Evolutionary conservation across 1,140 invertebrate genomes (phyloP), one percentile per base, ranked within the genome.

Genomic region (Drosophila cardini): DNA sequence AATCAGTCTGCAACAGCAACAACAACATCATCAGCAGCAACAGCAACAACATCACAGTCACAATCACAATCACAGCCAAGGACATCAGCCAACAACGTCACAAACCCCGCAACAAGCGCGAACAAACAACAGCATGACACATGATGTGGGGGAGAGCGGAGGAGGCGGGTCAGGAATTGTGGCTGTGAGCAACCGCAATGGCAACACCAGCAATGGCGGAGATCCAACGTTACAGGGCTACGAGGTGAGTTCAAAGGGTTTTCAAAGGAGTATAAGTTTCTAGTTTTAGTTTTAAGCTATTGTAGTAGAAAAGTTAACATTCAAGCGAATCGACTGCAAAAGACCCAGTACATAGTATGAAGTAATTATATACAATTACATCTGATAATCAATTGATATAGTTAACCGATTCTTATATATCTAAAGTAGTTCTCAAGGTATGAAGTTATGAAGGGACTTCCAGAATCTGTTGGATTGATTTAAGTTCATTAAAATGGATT

Each of bases 211-310:
- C 75, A 90, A 85, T 67, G 75, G 76, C 55, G 77, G 85, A 13
- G 90, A 91, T 90, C 90, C 90, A 55, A 90, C 90, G 65, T 75
- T 91, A 86, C 90, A 91, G 63, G 83, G 85, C 78, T 91, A 91
- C 56, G 90, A 91, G 90, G 90, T 91, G 16, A 64, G 84, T 63
- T 13, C 18, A 3, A 21, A 21, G 13, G 45, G 6, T 48, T n/a
- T n/a, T n/a, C n/a, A n/a, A n/a, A n/a, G n/a, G n/a, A n/a, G n/a
- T n/a, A n/a, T n/a, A n/a, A n/a, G n/a, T n/a, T n/a, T n/a, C n/a
- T n/a, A n/a, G n/a, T n/a, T n/a, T n/a, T n/a, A n/a, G n/a, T n/a
- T n/a, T n/a, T n/a, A n/a, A n/a, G n/a, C n/a, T n/a, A n/a, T n/a
- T n/a, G n/a, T n/a, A n/a, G 40, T 40, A 9, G 16, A 36, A 8